Evolutionary conservation across 2,888 invertebrate genomes (phyloP), one percentile per base, ranked within the genome.

Genomic region (Nineta flava): DNA sequence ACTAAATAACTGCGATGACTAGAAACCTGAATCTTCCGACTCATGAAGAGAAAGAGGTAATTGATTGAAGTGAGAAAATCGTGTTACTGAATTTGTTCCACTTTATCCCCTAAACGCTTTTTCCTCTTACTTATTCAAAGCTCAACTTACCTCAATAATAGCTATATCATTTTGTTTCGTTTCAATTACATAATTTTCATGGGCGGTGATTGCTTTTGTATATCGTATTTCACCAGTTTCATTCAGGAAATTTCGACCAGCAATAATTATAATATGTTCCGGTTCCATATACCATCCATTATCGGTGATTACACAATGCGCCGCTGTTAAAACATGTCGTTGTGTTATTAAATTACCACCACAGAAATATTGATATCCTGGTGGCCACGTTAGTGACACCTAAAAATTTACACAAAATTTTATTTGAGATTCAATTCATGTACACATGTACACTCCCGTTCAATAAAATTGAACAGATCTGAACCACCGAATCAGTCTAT

Each of bases 271-370:
- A n/a, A 38, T 15, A 38, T 38, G 15, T 13, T 38, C 38, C 12
- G 38, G 38, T 4, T 4, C 5, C n/a, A 38, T 15, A 13, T 38
- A 5, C 38, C 38, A 38, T 13, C 38, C 38, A 38, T 38, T 10
- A 15, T 38, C 38, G 5, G 15, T 38, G n/a, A 38, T 15, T 9
- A 78, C 72, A 60, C 87, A 87, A 60, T 86, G 86, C 1, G 83
- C 81, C 2, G 86, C 86, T 1, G 84, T 87, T 1, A 90, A 70
- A 13, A 90, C 75, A 60, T 87, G 87, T 49, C 76, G 70, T 58
- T 85, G 81, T 0, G 87, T 87, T 54, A 91, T 81, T 42, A 91
- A 71, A 1, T 77, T 81, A 1, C 87, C 91, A 0, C 90, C 90
- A 61, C 90, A 91, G 66, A 79, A 84, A 60, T 38, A 38, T 2